These are phyloP conservation scores for Silvanus unidentatus DNA, from an alignment of 2,888 invertebrate genomes.

Conservation along the genomic window DNA sequence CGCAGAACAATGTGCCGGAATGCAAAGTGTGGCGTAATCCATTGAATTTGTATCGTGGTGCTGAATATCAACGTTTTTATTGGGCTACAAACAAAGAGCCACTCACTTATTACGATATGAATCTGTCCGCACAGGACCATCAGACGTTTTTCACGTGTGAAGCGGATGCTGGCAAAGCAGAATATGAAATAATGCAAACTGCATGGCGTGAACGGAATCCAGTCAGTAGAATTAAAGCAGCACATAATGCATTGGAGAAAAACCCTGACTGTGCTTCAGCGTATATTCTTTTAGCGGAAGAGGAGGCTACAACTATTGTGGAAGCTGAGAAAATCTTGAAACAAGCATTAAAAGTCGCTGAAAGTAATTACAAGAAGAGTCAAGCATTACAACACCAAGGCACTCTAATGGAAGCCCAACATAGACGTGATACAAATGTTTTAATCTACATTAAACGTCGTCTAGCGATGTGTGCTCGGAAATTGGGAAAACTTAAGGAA, in stretches of 20 bases:
- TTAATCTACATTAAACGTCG: slow-evolving; percentile 90
- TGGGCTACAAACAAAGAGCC: slow-evolving; percentile 90
- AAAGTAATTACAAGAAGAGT: slow-evolving; percentile 67
- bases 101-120: slow-evolving; percentile 98
- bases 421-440: slow-evolving; percentile 86
- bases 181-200: slow-evolving; percentile 92
- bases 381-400: slow-evolving; percentile 76
- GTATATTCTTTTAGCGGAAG: slow-evolving; percentile 90
- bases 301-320: slow-evolving; percentile 87
- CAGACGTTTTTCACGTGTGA: slow-evolving; percentile 94
- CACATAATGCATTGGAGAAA: slow-evolving; percentile 78
- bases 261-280: slow-evolving; percentile 93
- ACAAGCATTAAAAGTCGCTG: slow-evolving; percentile 78
- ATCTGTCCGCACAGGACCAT: slow-evolving; percentile 96
- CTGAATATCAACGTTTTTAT: slow-evolving; percentile 94
- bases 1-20: slow-evolving; percentile 58
- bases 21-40: slow-evolving; percentile 98
- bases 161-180: slow-evolving; percentile 77
- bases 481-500: slow-evolving; percentile 88
- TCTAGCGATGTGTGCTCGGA: slow-evolving; percentile 95
- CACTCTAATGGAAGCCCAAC: slow-evolving; percentile 63
- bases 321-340: slow-evolving; percentile 81
- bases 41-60: slow-evolving; percentile 87
- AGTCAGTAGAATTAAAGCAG: slow-evolving; percentile 83
- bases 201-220: slow-evolving; percentile 96